phyloP scores from a whole-genome alignment of 2,113 vertebrate species.

The Aix galericulata region DNA sequence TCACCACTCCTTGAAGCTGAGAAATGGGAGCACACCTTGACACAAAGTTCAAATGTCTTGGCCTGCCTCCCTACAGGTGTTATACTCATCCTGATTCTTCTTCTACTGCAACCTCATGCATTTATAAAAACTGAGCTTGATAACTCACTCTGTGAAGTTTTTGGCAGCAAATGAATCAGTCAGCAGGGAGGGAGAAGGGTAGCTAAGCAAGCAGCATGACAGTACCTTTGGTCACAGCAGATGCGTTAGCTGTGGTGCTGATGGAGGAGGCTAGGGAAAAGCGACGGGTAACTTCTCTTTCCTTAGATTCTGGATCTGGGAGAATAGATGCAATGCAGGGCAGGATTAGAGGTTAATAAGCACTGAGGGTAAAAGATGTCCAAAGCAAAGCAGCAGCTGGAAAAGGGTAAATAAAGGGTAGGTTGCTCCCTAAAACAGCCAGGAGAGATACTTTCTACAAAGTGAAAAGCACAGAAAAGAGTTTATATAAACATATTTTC shows the following conservation, averaged over 20 bases:
- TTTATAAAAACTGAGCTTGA: not conserved
- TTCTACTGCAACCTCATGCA: not conserved
- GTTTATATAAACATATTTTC: not conserved
- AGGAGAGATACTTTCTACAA: not conserved
- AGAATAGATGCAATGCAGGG: slow-evolving; percentile 69
- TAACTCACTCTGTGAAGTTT: not conserved
- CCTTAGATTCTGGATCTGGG: slow-evolving; percentile 83
- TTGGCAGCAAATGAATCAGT: not conserved
- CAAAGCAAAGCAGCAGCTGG: slow-evolving; percentile 49
- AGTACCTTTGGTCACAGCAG: slow-evolving; percentile 89
- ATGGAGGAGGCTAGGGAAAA: slow-evolving; percentile 91
- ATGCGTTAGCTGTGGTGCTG: slow-evolving; percentile 77
- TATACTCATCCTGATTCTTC: not conserved
- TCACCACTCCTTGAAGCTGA: not conserved
- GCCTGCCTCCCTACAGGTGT: not conserved
- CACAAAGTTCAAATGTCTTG: not conserved
- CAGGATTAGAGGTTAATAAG: slow-evolving; percentile 63
- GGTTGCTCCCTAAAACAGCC: not conserved
- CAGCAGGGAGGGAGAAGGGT: not conserved
- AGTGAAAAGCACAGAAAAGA: not conserved
- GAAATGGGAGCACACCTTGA: not conserved
- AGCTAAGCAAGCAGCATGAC: slow-evolving; percentile 40
- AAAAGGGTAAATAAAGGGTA: not conserved
- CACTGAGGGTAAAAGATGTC: slow-evolving; percentile 24
- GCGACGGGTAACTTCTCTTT: slow-evolving; percentile 84